Evolutionary conservation across 2,888 invertebrate genomes (phyloP).

Genomic region (Thecocarcelia acutangulata): DNA sequence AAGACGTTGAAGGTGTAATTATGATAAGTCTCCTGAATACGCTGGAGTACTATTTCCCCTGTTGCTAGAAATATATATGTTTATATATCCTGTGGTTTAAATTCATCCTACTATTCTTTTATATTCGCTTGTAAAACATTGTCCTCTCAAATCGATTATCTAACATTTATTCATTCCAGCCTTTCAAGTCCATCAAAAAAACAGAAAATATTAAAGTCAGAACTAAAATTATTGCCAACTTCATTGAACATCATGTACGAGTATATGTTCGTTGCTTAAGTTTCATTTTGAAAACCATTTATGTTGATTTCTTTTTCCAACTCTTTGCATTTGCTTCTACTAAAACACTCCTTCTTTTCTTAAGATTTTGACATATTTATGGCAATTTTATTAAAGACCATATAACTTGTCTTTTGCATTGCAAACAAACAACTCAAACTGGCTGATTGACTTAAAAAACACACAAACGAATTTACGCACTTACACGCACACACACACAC

Average conservation of each 20-base stretch:
- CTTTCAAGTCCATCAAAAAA: slow-evolving; percentile 21
- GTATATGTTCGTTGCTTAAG: slow-evolving; percentile 14
- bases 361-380: slow-evolving; percentile 67
- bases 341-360: slow-evolving; percentile 60
- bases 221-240: slow-evolving; percentile 24
- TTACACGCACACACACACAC: slow-evolving; percentile 15
- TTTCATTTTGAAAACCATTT: slow-evolving; percentile 14
- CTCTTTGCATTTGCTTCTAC: slow-evolving; percentile 6
- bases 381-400: slow-evolving; percentile 69
- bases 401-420: slow-evolving; percentile 59
- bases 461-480: not conserved
- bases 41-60: no score
- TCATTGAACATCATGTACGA: slow-evolving; percentile 28
- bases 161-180: slow-evolving; percentile 28
- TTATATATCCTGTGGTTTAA: no score
- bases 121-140: slow-evolving; percentile 1
- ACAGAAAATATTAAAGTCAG: not conserved
- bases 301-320: not conserved
- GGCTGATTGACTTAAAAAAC: slow-evolving; percentile 12
- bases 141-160: slow-evolving; percentile 29
- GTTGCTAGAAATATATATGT: no score
- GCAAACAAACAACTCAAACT: slow-evolving; percentile 29
- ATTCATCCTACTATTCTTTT: not conserved
- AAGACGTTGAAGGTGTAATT: no score
- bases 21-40: no score